Base-by-base conservation (phyloP, 2,888 invertebrate species). In the Drosophila lacicola region DNA sequence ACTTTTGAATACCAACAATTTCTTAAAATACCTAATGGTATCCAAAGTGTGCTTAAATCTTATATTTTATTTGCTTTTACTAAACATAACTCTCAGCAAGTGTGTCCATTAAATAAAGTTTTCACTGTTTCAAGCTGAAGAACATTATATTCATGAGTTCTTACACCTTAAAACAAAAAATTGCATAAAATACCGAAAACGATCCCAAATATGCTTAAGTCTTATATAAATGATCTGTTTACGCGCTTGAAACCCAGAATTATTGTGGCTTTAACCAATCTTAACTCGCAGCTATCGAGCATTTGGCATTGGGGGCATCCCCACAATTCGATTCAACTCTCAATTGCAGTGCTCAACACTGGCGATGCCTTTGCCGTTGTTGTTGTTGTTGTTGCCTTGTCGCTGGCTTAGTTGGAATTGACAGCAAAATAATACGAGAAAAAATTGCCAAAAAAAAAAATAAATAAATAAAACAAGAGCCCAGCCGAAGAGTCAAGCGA, bases 371-470 rank as follows among this genome's bases (percentile, higher is more conserved):
- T n/a, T n/a, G 19, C 34, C 60, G 46, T 64, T 42, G 34, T 42
- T 65, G 45, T 65, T 29, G n/a, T 36, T 34, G 34, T 62, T 62
- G 21, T 41, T 6, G 33, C 17, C 2, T 45, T 55, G 47, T 63
- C 49, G 53, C 54, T 53, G 65, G 47, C n/a, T 80, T 64, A 74
- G 45, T 55, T 58, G 61, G 41, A 80, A 77, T 74, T 74, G 81
- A 78, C 80, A 74, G 71, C 64, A 19, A 70, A 82, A 80, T 75
- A 75, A 66, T 49, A 45, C 74, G 39, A 62, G 37, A 17, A 67
- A 69, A 82, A 69, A 61, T 55, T 61, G 37, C 42, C 25, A 58
- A 66, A 68, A 69, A 62, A 62, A 50, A 56, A 33, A 14, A 41
- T 17, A 46, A 63, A 8, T 2, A 29, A 53, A 25, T n/a, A 17